Conservation (phyloP, 2,888 invertebrate genomes). For the Ernsta delagoae region DNA sequence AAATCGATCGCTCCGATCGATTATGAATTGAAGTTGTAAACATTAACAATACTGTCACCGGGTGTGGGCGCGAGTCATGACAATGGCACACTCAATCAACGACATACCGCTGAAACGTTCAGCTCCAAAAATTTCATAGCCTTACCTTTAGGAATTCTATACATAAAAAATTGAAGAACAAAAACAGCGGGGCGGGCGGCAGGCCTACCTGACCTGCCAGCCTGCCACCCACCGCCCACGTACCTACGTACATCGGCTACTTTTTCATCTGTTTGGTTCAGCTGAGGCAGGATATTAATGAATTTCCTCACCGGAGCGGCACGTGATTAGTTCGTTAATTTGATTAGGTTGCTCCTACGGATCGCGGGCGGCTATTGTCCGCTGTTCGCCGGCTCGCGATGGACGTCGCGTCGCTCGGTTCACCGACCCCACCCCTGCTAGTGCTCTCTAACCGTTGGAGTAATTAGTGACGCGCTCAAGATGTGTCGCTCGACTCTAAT, state of each 20-base stretch:
- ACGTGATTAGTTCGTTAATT: slow-evolving; percentile 88
- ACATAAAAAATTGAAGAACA: slow-evolving; percentile 46
- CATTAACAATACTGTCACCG: slow-evolving; percentile 27
- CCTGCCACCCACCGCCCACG: slow-evolving; percentile 35
- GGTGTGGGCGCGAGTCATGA: slow-evolving; percentile 26
- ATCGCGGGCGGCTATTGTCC: slow-evolving; percentile 41
- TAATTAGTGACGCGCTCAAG: slow-evolving; percentile 47
- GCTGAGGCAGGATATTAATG: slow-evolving; percentile 87
- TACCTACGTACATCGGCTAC: slow-evolving; percentile 46
- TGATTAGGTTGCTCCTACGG: slow-evolving; percentile 81
- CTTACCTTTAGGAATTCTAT: slow-evolving; percentile 48
- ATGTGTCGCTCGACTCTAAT: slow-evolving; percentile 42
- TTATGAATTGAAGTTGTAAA: neutral
- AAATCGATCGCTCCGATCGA: neutral
- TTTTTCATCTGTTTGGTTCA: slow-evolving; percentile 64
- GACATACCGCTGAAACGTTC: slow-evolving; percentile 37
- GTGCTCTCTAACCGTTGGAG: slow-evolving; percentile 40
- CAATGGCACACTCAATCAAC: slow-evolving; percentile 39
- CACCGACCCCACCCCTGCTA: slow-evolving; percentile 38
- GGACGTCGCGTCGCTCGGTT: slow-evolving; percentile 29
- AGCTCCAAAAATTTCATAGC: slow-evolving; percentile 45
- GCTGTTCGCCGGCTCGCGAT: slow-evolving; percentile 36
- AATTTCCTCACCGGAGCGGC: slow-evolving; percentile 88
- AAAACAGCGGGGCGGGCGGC: slow-evolving; percentile 34
- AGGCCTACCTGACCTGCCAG: slow-evolving; percentile 41